Conservation (phyloP, 2,888 invertebrate species). For the Phyto melanocephala region DNA sequence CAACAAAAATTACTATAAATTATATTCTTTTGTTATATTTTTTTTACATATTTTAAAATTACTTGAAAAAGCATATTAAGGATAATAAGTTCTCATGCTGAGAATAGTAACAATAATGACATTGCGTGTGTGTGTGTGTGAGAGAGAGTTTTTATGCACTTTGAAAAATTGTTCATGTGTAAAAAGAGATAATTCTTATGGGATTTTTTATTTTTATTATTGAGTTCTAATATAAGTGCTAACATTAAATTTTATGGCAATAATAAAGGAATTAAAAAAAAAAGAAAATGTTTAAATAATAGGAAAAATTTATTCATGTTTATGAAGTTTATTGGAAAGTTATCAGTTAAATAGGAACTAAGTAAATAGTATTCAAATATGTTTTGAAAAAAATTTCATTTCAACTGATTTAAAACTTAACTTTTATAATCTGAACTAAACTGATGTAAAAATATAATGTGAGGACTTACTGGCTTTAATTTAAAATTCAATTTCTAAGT, state of each 20-base stretch:
- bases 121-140: too few species aligned
- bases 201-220: not conserved
- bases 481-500: too few species aligned
- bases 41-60: conserved; percentile 19
- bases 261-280: not conserved
- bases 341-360: too few species aligned
- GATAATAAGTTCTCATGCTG: not conserved
- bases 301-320: too few species aligned
- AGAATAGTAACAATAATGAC: not conserved
- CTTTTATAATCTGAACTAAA: too few species aligned
- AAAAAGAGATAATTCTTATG: conserved; percentile 50
- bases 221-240: not conserved
- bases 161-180: conserved; percentile 44
- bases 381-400: too few species aligned
- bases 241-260: not conserved
- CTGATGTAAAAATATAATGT: too few species aligned
- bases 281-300: too few species aligned
- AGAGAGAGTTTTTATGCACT: conserved; percentile 39
- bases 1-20: conserved; percentile 7
- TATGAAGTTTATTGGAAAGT: too few species aligned
- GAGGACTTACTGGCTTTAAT: too few species aligned
- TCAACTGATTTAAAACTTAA: too few species aligned
- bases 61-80: conserved; percentile 5
- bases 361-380: too few species aligned
- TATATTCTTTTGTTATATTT: conserved; percentile 25